A percentile compares a stretch with the other conserved stretches of the same genome.
phyloP scores from a whole-genome alignment of 2,113 vertebrate genomes.

The Burhinus oedicnemus region DNA sequence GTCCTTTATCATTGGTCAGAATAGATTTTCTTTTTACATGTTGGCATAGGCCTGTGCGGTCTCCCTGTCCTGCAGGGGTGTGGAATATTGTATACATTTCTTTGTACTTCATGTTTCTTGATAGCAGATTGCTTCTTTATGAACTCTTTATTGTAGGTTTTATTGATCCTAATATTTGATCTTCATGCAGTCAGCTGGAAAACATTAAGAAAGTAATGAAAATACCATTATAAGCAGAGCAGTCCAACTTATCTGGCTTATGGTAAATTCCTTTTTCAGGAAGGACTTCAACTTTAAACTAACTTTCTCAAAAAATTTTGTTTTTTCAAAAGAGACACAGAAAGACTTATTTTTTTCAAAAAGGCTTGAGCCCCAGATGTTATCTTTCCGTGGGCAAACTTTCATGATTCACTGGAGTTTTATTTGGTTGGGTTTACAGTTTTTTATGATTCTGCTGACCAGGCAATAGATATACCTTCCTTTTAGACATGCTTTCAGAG shows the following conservation, averaged over 20 bases:
- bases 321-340: neutral
- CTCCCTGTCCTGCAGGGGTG: neutral
- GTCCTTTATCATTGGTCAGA: neutral
- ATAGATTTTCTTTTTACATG: neutral
- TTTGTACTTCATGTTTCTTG: neutral
- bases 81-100: neutral
- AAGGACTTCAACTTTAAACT: neutral
- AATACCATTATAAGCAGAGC: neutral
- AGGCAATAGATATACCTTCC: neutral
- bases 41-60: neutral
- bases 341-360: neutral
- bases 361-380: neutral
- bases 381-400: neutral
- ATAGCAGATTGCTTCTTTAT: neutral
- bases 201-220: constrained; percentile 15
- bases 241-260: neutral
- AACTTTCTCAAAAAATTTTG: neutral
- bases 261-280: neutral
- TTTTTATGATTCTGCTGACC: neutral
- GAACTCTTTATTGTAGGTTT: neutral
- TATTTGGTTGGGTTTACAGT: neutral
- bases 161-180: constrained; percentile 13
- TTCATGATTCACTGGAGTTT: neutral
- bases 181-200: neutral
- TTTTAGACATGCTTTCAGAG: neutral